Evolutionary conservation across 2,888 invertebrate genomes (phyloP).

Genomic region (Habrosyne pyritoides): DNA sequence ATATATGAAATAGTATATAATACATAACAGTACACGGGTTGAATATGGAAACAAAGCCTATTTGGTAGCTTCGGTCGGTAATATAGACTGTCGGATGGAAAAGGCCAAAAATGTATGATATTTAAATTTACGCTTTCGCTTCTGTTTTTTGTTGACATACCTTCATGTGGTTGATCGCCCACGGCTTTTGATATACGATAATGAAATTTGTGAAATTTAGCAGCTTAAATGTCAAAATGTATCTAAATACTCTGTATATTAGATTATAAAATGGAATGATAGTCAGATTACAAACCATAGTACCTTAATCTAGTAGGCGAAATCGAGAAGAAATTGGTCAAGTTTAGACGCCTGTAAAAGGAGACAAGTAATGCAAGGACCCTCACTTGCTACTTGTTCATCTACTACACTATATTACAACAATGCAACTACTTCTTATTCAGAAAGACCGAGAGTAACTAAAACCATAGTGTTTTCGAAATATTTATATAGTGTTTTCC

Average conservation of each 20-base stretch:
- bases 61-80: conserved; percentile 27
- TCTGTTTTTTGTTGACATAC: background rate
- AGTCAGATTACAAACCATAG: no score
- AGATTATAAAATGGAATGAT: no score
- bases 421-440: no score
- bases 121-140: conserved; percentile 5
- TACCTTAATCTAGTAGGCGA: no score
- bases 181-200: background rate
- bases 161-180: background rate
- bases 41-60: conserved; percentile 51
- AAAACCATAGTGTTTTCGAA: no score
- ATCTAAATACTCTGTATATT: background rate
- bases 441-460: no score
- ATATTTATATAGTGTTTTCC: no score
- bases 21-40: conserved; percentile 38
- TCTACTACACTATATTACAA: no score
- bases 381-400: no score
- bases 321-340: no score
- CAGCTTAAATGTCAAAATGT: background rate
- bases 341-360: no score
- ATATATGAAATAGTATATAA: conserved; percentile 30
- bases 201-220: background rate
- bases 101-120: conserved; percentile 10
- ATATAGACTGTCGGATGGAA: conserved; percentile 39
- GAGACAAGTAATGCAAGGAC: no score